A percentile compares a stretch with the other conserved stretches of the same genome.
These are phyloP conservation scores for Procambarus virginalis DNA, from an alignment of 1,140 invertebrate species.

Conservation along the genomic window DNA sequence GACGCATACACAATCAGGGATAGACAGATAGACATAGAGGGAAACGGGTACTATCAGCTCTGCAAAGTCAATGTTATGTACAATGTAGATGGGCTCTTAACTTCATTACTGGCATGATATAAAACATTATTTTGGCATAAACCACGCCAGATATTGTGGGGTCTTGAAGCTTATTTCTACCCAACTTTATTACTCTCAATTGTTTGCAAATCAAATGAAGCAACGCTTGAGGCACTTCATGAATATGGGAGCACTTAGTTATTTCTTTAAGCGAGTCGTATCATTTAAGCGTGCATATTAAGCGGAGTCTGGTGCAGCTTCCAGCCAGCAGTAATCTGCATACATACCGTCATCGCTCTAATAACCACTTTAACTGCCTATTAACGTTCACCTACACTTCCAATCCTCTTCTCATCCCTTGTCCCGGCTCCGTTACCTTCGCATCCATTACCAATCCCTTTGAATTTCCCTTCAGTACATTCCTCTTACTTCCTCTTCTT, in stretches of 20 bases:
- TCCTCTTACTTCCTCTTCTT: neutral
- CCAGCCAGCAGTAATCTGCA: slow-evolving; percentile 1
- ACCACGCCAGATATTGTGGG: neutral
- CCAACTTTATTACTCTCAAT: no score
- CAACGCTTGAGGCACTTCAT: no score
- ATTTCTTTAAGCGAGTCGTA: neutral
- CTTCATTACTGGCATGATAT: neutral
- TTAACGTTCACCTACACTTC: neutral
- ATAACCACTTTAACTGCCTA: slow-evolving; percentile 26
- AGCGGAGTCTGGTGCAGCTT: neutral
- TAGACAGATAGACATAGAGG: slow-evolving; percentile 18
- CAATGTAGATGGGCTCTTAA: neutral
- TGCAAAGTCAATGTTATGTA: neutral
- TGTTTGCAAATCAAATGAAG: no score
- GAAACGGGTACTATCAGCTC: neutral
- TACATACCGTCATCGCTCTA: neutral
- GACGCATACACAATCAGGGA: neutral
- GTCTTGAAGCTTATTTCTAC: no score
- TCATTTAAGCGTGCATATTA: neutral
- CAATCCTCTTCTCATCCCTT: neutral
- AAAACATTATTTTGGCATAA: neutral
- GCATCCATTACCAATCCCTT: neutral
- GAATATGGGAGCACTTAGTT: neutral
- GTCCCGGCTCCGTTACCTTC: no score
- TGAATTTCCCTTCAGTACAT: neutral